Evolutionary conservation across 2,888 invertebrate genomes (phyloP).

Genomic region (Alviniconcha strummeri): DNA sequence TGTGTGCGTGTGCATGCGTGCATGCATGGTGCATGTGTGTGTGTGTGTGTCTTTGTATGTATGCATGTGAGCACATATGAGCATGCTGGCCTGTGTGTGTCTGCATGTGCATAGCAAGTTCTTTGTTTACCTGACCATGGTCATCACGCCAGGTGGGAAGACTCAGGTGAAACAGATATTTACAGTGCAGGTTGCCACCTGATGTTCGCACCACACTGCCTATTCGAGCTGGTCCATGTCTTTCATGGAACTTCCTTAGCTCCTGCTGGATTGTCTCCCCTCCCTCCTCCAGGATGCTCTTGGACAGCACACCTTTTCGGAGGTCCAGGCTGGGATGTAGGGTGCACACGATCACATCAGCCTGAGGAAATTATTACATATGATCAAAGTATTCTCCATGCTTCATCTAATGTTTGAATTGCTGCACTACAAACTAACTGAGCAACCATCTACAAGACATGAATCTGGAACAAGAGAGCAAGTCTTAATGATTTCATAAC

Average conservation of each 20-base stretch:
- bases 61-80: too few relatives aligned
- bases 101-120: too few relatives aligned
- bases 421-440: too few relatives aligned
- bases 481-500: too few relatives aligned
- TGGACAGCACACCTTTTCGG: constrained; percentile 26
- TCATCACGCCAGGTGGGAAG: constrained; percentile 22
- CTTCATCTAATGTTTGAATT: too few relatives aligned
- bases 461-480: too few relatives aligned
- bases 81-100: not conserved
- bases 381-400: not conserved
- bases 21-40: not conserved
- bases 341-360: constrained; percentile 33
- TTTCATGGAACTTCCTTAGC: not conserved
- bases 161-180: constrained; percentile 22
- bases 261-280: constrained; percentile 28
- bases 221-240: not conserved
- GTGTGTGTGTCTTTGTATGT: too few relatives aligned
- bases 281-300: constrained; percentile 24
- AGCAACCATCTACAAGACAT: too few relatives aligned
- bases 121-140: constrained; percentile 17
- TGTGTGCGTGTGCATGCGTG: not conserved
- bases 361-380: constrained; percentile 8
- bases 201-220: constrained; percentile 15
- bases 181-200: constrained; percentile 24
- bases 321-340: constrained; percentile 28